phyloP scores from a whole-genome alignment of 2,888 invertebrate genomes.

The Drosophila ezoana region DNA sequence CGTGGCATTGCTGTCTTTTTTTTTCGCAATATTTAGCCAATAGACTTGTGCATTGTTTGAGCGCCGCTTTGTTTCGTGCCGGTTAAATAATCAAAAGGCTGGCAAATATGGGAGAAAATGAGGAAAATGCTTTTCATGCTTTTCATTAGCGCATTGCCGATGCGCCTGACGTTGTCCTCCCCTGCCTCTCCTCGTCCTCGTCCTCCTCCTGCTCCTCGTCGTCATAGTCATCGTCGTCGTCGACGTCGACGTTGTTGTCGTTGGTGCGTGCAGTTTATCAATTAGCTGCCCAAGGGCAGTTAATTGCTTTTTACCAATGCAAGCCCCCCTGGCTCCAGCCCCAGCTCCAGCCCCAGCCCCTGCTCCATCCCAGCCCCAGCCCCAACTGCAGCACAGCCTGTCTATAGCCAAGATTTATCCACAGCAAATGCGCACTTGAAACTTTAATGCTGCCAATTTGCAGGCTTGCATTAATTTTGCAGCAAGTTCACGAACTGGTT shows the following conservation, averaged over 20 bases:
- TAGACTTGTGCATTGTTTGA: slow-evolving; percentile 70
- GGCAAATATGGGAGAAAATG: slow-evolving; percentile 10
- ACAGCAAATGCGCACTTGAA: slow-evolving; percentile 3
- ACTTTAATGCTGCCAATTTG: slow-evolving; percentile 17
- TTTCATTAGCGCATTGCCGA: slow-evolving; percentile 73
- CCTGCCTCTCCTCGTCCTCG: neutral
- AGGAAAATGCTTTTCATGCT: slow-evolving; percentile 48
- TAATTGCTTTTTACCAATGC: slow-evolving; percentile 69
- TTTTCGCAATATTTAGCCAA: slow-evolving; percentile 72
- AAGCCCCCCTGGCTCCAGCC: neutral
- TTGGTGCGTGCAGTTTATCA: slow-evolving; percentile 73
- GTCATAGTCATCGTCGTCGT: neutral
- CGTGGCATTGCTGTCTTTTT: neutral
- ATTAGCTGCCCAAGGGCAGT: slow-evolving; percentile 69
- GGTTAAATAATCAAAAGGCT: slow-evolving; percentile 59
- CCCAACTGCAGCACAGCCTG: neutral
- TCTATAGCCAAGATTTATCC: neutral
- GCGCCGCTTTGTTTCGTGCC: slow-evolving; percentile 61
- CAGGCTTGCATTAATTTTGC: neutral
- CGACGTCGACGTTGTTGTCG: slow-evolving; percentile 3
- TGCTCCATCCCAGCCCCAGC: neutral
- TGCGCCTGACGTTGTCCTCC: slow-evolving; percentile 39
- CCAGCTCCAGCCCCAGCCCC: neutral
- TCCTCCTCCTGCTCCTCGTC: neutral
- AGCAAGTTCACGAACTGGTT: slow-evolving; percentile 9